Percentiles rank a stretch among this genome's conserved stretches.
Evolutionary conservation across 2,113 vertebrate species (phyloP).

Genomic region (Bubo bubo): DNA sequence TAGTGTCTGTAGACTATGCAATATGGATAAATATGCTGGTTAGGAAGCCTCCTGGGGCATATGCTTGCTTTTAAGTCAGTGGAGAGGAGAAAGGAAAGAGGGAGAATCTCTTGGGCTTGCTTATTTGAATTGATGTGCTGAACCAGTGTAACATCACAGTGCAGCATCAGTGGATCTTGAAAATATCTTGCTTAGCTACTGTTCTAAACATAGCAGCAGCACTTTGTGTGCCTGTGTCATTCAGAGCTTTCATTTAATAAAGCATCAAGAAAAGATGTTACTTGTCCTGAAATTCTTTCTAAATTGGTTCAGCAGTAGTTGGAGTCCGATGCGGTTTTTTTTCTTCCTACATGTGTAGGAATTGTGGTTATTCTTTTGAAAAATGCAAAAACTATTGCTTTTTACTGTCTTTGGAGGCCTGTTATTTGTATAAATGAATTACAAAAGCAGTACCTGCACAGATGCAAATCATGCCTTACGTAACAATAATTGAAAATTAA

Average conservation of each 20-base stretch:
- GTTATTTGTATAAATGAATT: neutral
- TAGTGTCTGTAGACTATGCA: neutral
- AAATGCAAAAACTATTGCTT: neutral
- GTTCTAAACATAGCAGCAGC: slow-evolving; percentile 68
- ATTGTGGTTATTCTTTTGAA: neutral
- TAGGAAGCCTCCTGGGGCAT: neutral
- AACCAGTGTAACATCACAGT: neutral
- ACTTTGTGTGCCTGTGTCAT: slow-evolving; percentile 11
- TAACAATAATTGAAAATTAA: neutral
- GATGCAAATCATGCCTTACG: neutral
- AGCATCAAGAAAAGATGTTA: neutral
- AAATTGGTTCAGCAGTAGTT: neutral
- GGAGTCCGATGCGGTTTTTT: neutral
- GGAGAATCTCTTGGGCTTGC: neutral
- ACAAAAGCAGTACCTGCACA: neutral
- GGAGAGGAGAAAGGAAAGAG: neutral
- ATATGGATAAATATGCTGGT: neutral
- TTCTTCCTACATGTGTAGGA: neutral
- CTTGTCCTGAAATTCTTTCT: neutral
- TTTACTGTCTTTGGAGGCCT: neutral
- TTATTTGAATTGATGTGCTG: slow-evolving; percentile 15
- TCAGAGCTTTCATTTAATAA: slow-evolving; percentile 17
- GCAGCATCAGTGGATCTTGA: slow-evolving; percentile 43
- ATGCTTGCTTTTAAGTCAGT: neutral
- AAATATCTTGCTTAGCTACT: slow-evolving; percentile 49